Evolutionary conservation across 2,113 vertebrate genomes (phyloP).

Genomic region (Zosterops hypoxanthus): DNA sequence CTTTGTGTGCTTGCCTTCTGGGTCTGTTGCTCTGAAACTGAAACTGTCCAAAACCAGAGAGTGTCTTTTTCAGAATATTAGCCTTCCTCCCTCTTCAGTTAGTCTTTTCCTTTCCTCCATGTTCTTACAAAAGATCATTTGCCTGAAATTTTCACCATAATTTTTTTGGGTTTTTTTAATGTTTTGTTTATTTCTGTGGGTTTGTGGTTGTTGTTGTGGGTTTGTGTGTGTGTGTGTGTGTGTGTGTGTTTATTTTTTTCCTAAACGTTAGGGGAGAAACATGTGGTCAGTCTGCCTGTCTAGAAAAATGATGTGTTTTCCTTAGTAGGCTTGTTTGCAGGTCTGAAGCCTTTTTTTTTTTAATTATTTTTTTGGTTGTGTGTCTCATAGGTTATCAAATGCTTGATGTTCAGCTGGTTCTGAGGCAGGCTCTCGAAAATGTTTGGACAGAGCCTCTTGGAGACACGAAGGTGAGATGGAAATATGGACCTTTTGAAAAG

Average conservation of each 20-base stretch:
- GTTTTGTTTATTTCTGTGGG: not conserved
- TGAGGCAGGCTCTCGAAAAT: slow-evolving; percentile 70
- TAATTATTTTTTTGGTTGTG: not conserved
- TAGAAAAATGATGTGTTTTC: not conserved
- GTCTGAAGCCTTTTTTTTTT: not conserved
- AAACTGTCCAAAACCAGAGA: not conserved
- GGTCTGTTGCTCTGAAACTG: not conserved
- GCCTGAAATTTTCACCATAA: not conserved
- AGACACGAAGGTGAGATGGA: slow-evolving; percentile 63
- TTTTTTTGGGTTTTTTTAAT: not conserved
- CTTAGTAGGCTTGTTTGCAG: not conserved
- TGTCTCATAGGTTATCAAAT: slow-evolving; percentile 52
- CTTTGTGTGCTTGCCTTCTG: not conserved
- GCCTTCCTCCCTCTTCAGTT: not conserved
- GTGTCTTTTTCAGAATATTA: no score
- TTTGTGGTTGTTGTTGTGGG: not conserved
- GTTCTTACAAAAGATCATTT: not conserved
- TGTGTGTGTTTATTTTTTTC: not conserved
- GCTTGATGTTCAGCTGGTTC: slow-evolving; percentile 72
- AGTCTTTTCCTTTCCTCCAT: not conserved
- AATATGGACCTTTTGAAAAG: not conserved
- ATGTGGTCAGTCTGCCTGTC: not conserved
- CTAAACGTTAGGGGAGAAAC: not conserved
- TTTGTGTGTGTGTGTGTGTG: not conserved
- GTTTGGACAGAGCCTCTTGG: slow-evolving; percentile 71